Conservation (phyloP, 2,113 vertebrate species). For the Ammospiza caudacuta region DNA sequence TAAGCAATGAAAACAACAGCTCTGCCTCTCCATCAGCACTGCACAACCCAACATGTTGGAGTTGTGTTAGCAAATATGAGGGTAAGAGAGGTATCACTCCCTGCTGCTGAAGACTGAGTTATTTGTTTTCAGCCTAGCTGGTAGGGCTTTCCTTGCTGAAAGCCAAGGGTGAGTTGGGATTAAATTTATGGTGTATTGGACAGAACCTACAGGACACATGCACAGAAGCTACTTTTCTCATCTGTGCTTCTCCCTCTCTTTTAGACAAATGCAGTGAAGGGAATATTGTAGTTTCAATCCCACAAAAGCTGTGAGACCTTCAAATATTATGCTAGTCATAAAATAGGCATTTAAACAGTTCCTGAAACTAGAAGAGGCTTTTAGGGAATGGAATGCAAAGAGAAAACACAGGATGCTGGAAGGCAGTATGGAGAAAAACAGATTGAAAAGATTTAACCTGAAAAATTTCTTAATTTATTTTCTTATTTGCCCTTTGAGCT, state of each 20-base stretch:
- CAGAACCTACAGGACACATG: neutral
- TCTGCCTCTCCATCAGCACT: fast-evolving
- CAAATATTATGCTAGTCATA: neutral
- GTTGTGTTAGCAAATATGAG: neutral
- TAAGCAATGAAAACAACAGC: neutral
- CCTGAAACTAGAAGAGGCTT: slow-evolving; percentile 25
- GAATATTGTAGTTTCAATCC: neutral
- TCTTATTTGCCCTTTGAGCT: slow-evolving; percentile 5
- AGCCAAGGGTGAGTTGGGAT: neutral
- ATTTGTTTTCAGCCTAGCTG: neutral
- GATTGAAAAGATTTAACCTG: slow-evolving; percentile 10
- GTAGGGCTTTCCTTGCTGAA: neutral
- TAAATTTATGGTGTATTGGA: neutral
- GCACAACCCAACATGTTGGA: neutral
- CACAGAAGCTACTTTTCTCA: neutral
- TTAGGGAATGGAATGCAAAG: slow-evolving; percentile 23
- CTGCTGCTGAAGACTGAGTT: neutral
- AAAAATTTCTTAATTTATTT: slow-evolving; percentile 9
- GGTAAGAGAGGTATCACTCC: neutral
- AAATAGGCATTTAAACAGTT: slow-evolving; percentile 38
- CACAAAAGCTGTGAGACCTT: neutral
- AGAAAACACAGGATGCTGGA: slow-evolving; percentile 26
- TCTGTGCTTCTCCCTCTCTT: neutral
- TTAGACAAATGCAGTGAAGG: neutral
- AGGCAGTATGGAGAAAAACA: neutral